Conservation (phyloP, 2,797 vertebrate genomes). For the Austrolebias charrua region DNA sequence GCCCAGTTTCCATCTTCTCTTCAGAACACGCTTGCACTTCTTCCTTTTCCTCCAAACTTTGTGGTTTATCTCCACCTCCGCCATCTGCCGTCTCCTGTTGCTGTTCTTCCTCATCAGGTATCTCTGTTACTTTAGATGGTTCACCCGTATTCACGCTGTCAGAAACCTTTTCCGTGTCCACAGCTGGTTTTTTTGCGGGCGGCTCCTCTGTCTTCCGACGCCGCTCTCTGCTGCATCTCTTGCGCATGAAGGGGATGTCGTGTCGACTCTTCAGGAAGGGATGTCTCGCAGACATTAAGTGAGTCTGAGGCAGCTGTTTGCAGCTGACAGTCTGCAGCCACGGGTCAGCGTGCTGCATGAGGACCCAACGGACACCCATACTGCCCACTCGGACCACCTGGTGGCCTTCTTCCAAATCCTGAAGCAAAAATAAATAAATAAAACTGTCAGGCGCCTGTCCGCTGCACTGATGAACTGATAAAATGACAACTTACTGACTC, state of each 20-base stretch:
- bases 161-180: background rate
- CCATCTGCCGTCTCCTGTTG: background rate
- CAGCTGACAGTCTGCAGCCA: constrained; percentile 84
- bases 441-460: background rate
- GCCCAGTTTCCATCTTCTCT: constrained; percentile 8
- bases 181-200: background rate
- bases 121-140: background rate
- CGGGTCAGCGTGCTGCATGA: constrained; percentile 76
- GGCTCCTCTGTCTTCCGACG: constrained; percentile 15
- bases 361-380: constrained; percentile 80
- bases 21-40: background rate
- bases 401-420: constrained; percentile 85
- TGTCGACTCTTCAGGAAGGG: constrained; percentile 9
- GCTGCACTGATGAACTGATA: too few relatives aligned
- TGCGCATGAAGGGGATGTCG: constrained; percentile 47
- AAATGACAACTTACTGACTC: too few relatives aligned
- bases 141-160: background rate
- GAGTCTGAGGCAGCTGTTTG: constrained; percentile 27
- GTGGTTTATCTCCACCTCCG: background rate
- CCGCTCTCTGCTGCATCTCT: constrained; percentile 38
- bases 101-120: background rate
- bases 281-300: background rate
- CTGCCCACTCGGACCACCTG: constrained; percentile 86
- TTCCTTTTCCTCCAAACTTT: background rate
- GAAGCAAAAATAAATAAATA: constrained; percentile 2